Percentiles rank a stretch among this genome's conserved stretches.
phyloP scores from a whole-genome alignment of 2,113 vertebrate species.

The Myrmophylax atrothorax region DNA sequence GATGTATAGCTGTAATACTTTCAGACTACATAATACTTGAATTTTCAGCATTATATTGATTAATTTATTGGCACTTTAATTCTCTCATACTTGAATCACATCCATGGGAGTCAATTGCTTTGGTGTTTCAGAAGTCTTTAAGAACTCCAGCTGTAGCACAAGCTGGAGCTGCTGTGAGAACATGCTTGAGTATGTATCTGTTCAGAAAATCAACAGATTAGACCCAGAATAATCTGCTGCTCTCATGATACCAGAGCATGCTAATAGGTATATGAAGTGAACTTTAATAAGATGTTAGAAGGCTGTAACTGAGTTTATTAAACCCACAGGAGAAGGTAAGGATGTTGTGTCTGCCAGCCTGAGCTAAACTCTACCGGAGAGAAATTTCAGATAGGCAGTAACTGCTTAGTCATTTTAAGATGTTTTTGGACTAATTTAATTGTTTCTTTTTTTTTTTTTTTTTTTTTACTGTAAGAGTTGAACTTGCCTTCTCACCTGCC shows the following conservation, averaged over 20 bases:
- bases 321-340: conserved; percentile 8
- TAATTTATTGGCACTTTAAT: conserved; percentile 10
- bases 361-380: background rate
- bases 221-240: background rate
- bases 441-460: background rate
- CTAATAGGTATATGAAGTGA: background rate
- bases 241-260: background rate
- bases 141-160: conserved; percentile 49
- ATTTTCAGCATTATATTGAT: background rate
- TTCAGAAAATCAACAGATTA: conserved; percentile 25
- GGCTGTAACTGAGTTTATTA: background rate
- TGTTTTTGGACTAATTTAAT: background rate
- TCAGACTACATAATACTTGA: background rate
- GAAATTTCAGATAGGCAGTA: background rate
- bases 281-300: background rate
- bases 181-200: background rate
- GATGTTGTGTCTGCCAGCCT: background rate
- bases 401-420: conserved; percentile 27
- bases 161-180: conserved; percentile 28
- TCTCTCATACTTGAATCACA: background rate
- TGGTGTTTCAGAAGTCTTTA: conserved; percentile 42
- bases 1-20: background rate
- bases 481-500: background rate
- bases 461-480: background rate
- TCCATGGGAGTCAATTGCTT: background rate